Conservation (phyloP, 2,888 invertebrate species). For the Emesis furor region DNA sequence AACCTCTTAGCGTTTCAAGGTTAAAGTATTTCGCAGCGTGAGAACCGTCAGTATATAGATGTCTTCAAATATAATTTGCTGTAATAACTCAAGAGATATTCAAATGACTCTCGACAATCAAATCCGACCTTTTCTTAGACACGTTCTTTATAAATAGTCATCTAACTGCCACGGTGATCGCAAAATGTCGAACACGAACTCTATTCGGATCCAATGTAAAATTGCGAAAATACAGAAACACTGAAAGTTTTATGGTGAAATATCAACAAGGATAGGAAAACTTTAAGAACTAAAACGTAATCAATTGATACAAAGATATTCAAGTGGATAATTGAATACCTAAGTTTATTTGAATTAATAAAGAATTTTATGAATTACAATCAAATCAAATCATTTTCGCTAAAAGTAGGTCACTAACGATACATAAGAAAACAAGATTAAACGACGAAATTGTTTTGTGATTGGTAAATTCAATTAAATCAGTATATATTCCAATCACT, state of each 20-base stretch:
- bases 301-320: too few relatives aligned
- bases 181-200: constrained; percentile 91
- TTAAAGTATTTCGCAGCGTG: constrained; percentile 88
- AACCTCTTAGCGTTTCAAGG: constrained; percentile 85
- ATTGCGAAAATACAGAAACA: constrained; percentile 88
- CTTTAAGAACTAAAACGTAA: not conserved
- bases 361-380: too few relatives aligned
- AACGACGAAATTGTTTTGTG: too few relatives aligned
- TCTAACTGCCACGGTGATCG: constrained; percentile 89
- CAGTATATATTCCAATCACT: too few relatives aligned
- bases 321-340: too few relatives aligned
- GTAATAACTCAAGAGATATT: constrained; percentile 90
- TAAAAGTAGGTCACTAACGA: too few relatives aligned
- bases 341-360: too few relatives aligned
- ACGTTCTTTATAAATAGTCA: constrained; percentile 91
- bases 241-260: constrained; percentile 51
- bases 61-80: constrained; percentile 90
- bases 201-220: constrained; percentile 87
- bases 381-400: too few relatives aligned
- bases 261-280: not conserved
- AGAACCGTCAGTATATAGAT: constrained; percentile 87
- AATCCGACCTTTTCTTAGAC: constrained; percentile 91
- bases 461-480: too few relatives aligned
- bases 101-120: constrained; percentile 91
- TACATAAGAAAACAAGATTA: too few relatives aligned